phyloP scores from a whole-genome alignment of 2,888 invertebrate species.

The Sesia apiformis region DNA sequence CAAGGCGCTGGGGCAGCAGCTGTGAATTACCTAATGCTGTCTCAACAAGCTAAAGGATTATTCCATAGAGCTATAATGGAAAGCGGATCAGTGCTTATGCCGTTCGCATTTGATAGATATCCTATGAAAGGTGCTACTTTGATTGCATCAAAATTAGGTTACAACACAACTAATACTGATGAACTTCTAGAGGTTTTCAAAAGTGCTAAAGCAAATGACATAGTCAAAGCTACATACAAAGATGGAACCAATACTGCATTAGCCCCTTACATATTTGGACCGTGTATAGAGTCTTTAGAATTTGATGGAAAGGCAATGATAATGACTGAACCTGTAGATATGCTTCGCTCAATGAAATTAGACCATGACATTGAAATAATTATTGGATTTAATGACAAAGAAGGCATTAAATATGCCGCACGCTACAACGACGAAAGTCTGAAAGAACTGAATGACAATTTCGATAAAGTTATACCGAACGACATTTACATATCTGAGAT shows the following conservation, averaged over 20 bases:
- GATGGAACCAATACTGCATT: slow-evolving; percentile 16
- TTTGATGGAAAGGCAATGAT: slow-evolving; percentile 13
- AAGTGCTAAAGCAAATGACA: slow-evolving; percentile 17
- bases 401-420: slow-evolving; percentile 25
- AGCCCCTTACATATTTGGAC: slow-evolving; percentile 17
- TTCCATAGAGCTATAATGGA: slow-evolving; percentile 1
- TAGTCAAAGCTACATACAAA: slow-evolving; percentile 16
- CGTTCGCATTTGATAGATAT: slow-evolving; percentile 3
- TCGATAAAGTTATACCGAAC: neutral
- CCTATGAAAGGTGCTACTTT: neutral
- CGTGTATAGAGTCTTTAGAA: slow-evolving; percentile 18
- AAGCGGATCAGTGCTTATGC: slow-evolving; percentile 1
- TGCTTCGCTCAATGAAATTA: slow-evolving; percentile 10
- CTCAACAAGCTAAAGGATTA: neutral
- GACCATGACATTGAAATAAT: slow-evolving; percentile 15
- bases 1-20: slow-evolving; percentile 9
- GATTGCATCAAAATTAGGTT: neutral
- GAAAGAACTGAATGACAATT: slow-evolving; percentile 25
- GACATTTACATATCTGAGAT: slow-evolving; percentile 15
- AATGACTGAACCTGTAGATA: slow-evolving; percentile 14
- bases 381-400: slow-evolving; percentile 29
- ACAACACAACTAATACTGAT: neutral
- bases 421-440: slow-evolving; percentile 25
- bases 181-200: slow-evolving; percentile 11
- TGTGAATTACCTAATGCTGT: neutral